Conservation (phyloP, 2,888 invertebrate genomes). For the Selenia dentaria region DNA sequence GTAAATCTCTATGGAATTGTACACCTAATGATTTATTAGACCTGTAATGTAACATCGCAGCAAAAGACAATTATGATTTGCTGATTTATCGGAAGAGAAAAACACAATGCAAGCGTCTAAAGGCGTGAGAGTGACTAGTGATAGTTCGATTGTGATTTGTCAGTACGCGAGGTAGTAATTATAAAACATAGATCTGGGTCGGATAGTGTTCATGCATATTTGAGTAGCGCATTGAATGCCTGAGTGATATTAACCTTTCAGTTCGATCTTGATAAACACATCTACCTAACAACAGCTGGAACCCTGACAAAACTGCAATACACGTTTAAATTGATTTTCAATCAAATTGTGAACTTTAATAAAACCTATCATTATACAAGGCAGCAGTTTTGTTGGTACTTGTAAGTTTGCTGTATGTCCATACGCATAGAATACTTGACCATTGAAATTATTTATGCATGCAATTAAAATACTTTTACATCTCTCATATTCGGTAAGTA, state of each 20-base stretch:
- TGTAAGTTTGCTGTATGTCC: too few species aligned
- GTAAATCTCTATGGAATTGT: slow-evolving; percentile 13
- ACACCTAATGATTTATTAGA: slow-evolving; percentile 3
- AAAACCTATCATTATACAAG: too few species aligned
- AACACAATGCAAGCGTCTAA: background rate
- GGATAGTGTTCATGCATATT: slow-evolving; percentile 46
- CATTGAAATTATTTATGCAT: too few species aligned
- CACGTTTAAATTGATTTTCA: background rate
- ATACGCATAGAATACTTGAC: too few species aligned
- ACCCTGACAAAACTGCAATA: background rate
- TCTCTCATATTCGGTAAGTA: too few species aligned
- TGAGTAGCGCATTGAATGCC: slow-evolving; percentile 14
- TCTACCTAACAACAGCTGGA: background rate
- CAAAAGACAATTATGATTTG: too few species aligned
- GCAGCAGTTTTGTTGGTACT: too few species aligned
- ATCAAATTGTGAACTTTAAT: too few species aligned
- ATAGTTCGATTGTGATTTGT: slow-evolving; percentile 30
- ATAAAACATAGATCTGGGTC: slow-evolving; percentile 48
- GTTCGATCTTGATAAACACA: slow-evolving; percentile 1
- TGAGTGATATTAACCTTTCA: slow-evolving; percentile 6
- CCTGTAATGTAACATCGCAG: slow-evolving; percentile 14
- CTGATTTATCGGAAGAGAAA: too few species aligned
- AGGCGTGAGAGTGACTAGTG: background rate
- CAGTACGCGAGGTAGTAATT: slow-evolving; percentile 51
- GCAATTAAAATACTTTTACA: too few species aligned